These are phyloP conservation scores for Leptopterna dolabrata DNA, from an alignment of 2,888 invertebrate genomes.

Conservation along the genomic window DNA sequence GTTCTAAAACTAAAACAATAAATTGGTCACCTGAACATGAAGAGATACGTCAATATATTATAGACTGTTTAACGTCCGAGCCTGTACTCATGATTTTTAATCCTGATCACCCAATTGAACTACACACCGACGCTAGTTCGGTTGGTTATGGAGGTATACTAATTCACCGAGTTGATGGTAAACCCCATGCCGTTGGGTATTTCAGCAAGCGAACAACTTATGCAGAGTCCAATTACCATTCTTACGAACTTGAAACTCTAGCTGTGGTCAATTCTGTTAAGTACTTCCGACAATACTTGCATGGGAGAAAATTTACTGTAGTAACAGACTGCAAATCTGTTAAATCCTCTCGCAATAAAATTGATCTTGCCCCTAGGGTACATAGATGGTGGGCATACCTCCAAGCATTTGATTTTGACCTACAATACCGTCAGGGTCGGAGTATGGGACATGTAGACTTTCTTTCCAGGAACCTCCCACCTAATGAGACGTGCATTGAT, in stretches of 20 bases:
- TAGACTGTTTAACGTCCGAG: background rate
- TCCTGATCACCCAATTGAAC: constrained; percentile 32
- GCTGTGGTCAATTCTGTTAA: too few relatives aligned
- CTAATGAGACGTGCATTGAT: too few relatives aligned
- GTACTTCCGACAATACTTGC: constrained; percentile 65
- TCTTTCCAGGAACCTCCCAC: background rate
- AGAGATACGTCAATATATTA: background rate
- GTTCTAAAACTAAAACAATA: background rate
- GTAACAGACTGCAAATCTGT: constrained; percentile 65
- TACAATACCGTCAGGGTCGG: background rate
- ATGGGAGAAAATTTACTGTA: constrained; percentile 64
- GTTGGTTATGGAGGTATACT: constrained; percentile 22
- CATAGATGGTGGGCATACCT: constrained; percentile 65
- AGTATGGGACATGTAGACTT: background rate
- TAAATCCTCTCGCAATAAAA: constrained; percentile 63
- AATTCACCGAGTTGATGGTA: background rate
- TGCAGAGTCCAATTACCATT: constrained; percentile 9
- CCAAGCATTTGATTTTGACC: background rate
- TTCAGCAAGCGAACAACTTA: constrained; percentile 29
- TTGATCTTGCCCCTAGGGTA: constrained; percentile 64
- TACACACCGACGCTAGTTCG: constrained; percentile 38
- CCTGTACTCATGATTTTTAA: constrained; percentile 32
- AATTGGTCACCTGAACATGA: constrained; percentile 33
- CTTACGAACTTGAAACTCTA: constrained; percentile 40
- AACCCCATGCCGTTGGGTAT: constrained; percentile 27